These are phyloP conservation scores for Anthonomus grandis DNA, from an alignment of 1,140 invertebrate species.

Conservation along the genomic window DNA sequence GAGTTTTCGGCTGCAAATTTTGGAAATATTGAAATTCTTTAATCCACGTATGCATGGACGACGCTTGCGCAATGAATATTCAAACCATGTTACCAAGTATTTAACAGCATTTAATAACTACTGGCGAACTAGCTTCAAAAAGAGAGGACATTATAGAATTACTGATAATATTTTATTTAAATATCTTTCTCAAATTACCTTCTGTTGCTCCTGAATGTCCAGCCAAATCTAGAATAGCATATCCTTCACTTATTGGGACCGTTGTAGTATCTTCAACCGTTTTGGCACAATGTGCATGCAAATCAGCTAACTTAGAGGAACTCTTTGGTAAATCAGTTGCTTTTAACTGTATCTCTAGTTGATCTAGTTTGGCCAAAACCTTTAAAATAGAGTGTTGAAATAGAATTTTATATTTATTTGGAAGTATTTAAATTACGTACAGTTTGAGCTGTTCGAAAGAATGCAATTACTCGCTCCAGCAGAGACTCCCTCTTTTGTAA, in stretches of 20 bases:
- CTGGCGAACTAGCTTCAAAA: too few relatives aligned
- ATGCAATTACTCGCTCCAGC: constrained; percentile 65
- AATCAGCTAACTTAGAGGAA: constrained; percentile 62
- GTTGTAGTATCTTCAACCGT: constrained; percentile 65
- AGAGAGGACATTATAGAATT: too few relatives aligned
- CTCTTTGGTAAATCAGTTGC: constrained; percentile 62
- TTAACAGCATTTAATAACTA: too few relatives aligned
- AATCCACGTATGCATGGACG: too few relatives aligned
- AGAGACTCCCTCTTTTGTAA: constrained; percentile 68
- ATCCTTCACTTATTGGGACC: constrained; percentile 66
- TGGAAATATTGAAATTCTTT: too few relatives aligned
- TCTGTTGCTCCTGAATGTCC: constrained; percentile 44
- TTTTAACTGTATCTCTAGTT: constrained; percentile 72
- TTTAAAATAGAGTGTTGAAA: constrained; percentile 42
- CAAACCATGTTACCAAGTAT: too few relatives aligned
- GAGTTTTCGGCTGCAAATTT: too few relatives aligned
- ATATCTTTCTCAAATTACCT: too few relatives aligned
- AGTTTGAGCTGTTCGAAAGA: constrained; percentile 70
- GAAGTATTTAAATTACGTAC: constrained; percentile 49
- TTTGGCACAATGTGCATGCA: constrained; percentile 61
- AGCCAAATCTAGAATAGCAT: constrained; percentile 68
- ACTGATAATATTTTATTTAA: too few relatives aligned
- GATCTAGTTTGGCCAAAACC: constrained; percentile 71
- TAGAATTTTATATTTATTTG: constrained; percentile 5
- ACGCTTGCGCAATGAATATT: too few relatives aligned